Conservation (phyloP, 2,113 vertebrate species). For the Cyprinodon tularosa region DNA sequence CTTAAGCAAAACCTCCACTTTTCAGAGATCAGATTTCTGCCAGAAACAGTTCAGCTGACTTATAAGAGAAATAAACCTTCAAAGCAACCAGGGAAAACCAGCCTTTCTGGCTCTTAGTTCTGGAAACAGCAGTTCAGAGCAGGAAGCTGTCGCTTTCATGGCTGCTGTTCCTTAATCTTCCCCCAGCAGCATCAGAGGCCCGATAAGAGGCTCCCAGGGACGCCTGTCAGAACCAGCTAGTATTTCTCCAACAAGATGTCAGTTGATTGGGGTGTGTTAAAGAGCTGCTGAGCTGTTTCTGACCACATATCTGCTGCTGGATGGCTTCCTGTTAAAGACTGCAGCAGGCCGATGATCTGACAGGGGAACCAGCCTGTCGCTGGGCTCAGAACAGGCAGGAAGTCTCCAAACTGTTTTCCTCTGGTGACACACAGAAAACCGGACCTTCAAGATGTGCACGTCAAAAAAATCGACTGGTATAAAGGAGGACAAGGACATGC, state of each 20-base stretch:
- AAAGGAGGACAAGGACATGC: neutral
- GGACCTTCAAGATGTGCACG: no score
- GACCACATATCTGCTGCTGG: constrained; percentile 1
- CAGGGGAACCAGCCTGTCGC: neutral
- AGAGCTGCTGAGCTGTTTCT: neutral
- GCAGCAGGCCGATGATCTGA: neutral
- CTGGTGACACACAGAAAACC: no score
- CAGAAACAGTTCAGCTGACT: no score
- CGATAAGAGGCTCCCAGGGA: neutral
- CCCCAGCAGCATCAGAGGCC: neutral
- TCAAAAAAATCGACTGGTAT: no score
- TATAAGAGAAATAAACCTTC: no score
- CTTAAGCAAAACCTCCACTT: constrained; percentile 27
- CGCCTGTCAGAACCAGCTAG: neutral
- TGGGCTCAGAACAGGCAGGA: neutral
- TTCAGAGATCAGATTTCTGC: neutral
- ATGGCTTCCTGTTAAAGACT: constrained; percentile 11
- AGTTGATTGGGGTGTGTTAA: neutral
- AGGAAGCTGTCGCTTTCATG: neutral
- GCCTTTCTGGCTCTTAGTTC: no score
- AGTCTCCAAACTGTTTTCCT: neutral
- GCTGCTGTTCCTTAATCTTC: neutral
- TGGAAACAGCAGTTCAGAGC: neutral
- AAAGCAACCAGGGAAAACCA: no score
- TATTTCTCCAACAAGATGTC: neutral